Conservation (phyloP, 2,888 invertebrate species). For the Dryocosmus kuriphilus region DNA sequence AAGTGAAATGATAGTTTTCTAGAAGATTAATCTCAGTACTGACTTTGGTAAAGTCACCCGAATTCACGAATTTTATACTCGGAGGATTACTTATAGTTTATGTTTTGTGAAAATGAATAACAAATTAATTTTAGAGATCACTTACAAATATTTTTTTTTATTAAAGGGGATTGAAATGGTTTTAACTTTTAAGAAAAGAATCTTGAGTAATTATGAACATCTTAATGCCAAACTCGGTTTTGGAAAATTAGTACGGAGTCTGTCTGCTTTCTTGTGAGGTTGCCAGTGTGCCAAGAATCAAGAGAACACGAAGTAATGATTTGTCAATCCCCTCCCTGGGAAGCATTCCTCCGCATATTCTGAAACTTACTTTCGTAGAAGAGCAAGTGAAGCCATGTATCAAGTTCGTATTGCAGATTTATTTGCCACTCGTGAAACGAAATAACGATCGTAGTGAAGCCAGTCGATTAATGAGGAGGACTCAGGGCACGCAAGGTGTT, state of each 20-base stretch:
- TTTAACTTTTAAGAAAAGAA: not conserved
- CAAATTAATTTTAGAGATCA: no score
- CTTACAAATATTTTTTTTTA: no score
- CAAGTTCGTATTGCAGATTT: slow-evolving; percentile 37
- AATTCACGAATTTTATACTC: no score
- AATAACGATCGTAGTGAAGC: slow-evolving; percentile 26
- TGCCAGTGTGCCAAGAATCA: slow-evolving; percentile 33
- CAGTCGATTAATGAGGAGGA: slow-evolving; percentile 11
- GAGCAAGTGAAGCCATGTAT: slow-evolving; percentile 35
- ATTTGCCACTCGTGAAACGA: slow-evolving; percentile 24
- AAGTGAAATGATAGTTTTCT: no score
- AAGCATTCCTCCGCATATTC: slow-evolving; percentile 30
- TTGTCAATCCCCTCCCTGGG: slow-evolving; percentile 21
- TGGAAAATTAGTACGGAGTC: slow-evolving; percentile 26
- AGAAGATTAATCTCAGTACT: no score
- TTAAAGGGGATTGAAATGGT: no score
- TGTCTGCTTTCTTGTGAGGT: slow-evolving; percentile 3
- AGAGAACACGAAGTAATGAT: slow-evolving; percentile 22
- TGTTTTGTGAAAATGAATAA: no score
- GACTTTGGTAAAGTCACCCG: no score
- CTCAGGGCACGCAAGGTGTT: slow-evolving; percentile 8
- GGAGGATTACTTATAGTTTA: no score
- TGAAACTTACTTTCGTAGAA: slow-evolving; percentile 30
- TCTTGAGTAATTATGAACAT: not conserved
- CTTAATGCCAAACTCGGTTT: not conserved